These are phyloP conservation scores for Magallana ariakensis DNA, from an alignment of 1,140 invertebrate species.

Conservation along the genomic window DNA sequence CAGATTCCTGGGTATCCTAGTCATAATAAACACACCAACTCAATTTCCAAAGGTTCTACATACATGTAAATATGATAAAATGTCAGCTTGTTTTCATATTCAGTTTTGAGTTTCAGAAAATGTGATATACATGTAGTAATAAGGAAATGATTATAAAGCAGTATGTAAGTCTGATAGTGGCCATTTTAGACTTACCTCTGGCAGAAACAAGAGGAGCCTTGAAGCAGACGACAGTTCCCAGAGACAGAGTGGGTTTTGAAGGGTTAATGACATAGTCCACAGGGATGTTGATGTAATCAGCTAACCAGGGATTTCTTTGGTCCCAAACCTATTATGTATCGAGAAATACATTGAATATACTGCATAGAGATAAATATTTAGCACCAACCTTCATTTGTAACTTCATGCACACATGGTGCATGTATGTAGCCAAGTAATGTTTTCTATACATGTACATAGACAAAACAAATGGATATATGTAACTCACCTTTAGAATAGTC, in stretches of 20 bases:
- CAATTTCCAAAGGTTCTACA: too few species aligned
- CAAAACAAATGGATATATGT: not conserved
- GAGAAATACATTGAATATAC: not conserved
- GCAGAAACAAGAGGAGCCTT: conserved; percentile 71
- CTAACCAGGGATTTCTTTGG: conserved; percentile 72
- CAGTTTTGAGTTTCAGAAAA: too few species aligned
- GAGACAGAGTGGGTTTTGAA: conserved; percentile 58
- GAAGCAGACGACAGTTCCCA: conserved; percentile 79
- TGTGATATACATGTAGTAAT: too few species aligned
- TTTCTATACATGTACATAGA: not conserved
- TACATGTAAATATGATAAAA: too few species aligned
- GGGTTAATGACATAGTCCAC: conserved; percentile 78
- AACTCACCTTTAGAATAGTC: conserved; percentile 79
- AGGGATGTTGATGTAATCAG: conserved; percentile 79
- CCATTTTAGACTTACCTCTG: conserved; percentile 66
- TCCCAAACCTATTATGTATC: conserved; percentile 77
- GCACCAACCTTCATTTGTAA: not conserved
- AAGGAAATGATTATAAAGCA: too few species aligned
- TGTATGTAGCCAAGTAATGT: not conserved
- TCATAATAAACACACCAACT: too few species aligned
- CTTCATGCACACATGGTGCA: not conserved
- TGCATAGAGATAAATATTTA: not conserved
- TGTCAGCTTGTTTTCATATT: too few species aligned
- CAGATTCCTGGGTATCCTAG: conserved; percentile 73
- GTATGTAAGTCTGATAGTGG: too few species aligned